Evolutionary conservation across 2,113 vertebrate genomes (phyloP).

Genomic region (Galeopterus variegatus): DNA sequence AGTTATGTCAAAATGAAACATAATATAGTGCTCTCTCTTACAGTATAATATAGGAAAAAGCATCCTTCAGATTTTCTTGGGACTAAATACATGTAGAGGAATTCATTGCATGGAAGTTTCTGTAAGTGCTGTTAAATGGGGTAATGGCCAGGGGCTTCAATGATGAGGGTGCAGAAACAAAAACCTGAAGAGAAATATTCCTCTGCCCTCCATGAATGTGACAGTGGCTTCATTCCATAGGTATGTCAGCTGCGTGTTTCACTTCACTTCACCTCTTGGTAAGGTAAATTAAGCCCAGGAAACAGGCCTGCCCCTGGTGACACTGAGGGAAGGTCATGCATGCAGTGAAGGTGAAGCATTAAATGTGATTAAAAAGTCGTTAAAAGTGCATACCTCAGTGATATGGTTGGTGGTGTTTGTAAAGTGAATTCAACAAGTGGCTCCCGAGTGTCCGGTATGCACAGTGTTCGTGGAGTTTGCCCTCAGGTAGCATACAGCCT

Average conservation of each 20-base stretch:
- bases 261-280: not conserved
- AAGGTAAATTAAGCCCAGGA: too few relatives aligned
- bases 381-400: not conserved
- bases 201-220: not conserved
- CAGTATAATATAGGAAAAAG: not conserved
- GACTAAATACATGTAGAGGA: not conserved
- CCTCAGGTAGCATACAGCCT: not conserved
- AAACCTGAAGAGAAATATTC: not conserved
- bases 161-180: not conserved
- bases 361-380: not conserved
- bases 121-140: not conserved
- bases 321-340: not conserved
- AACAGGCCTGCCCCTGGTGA: not conserved
- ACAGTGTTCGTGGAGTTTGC: not conserved
- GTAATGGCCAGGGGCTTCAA: too few relatives aligned
- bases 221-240: not conserved
- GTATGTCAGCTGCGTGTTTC: not conserved
- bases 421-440: not conserved
- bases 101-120: not conserved
- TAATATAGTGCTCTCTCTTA: not conserved
- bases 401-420: not conserved
- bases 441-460: accelerated
- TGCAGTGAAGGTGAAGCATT: not conserved
- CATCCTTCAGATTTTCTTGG: not conserved
- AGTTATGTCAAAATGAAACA: not conserved